Evolutionary conservation across 23 tunicate species (phyloP), one percentile per base, ranked within the genome.

Genomic region (Diplosoma virens): DNA sequence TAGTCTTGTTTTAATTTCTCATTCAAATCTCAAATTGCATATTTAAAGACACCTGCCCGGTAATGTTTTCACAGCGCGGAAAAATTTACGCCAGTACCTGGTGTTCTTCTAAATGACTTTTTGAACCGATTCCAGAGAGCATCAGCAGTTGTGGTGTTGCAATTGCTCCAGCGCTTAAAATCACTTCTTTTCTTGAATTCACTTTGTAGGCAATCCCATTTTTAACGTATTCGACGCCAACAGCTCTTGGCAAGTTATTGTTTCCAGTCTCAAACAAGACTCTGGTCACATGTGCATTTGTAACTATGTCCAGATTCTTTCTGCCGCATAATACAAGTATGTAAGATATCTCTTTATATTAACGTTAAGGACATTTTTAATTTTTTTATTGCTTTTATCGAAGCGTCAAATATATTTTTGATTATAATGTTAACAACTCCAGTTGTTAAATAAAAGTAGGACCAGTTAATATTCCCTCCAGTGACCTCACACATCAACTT

Each of bases 61-160:
- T n/a, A n/a, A n/a, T n/a, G n/a, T n/a, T n/a, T n/a, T n/a, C n/a
- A n/a, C n/a, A n/a, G n/a, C n/a, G n/a, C n/a, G n/a, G n/a, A n/a
- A n/a, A n/a, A n/a, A n/a, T n/a, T n/a, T n/a, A n/a, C n/a, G n/a
- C n/a, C 31, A 66, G 11, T 24, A 87, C 94, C 27, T 52, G 68
- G 2, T 23, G n/a, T 1, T 81, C 78, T 35, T 74, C 24, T 23
- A 87, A 81, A 48, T 87, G 94, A 29, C 81, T 47, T 5, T 75
- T 68, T 4, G 83, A 79, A 21, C 94, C 94, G 2, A 87, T 75
- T 26, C 94, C 94, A 27, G 87, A 81, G n/a, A 87, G 74, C 94
- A 87, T 81, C 3, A 87, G 78, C 23, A 87, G 25, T 29, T 87
- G 86, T 20, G 94, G 94, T 20, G 86, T 82, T 53, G 78, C 87